These are phyloP conservation scores for Thamnophis sirtalis DNA, from an alignment of 2,113 vertebrate species.

Conservation along the genomic window DNA sequence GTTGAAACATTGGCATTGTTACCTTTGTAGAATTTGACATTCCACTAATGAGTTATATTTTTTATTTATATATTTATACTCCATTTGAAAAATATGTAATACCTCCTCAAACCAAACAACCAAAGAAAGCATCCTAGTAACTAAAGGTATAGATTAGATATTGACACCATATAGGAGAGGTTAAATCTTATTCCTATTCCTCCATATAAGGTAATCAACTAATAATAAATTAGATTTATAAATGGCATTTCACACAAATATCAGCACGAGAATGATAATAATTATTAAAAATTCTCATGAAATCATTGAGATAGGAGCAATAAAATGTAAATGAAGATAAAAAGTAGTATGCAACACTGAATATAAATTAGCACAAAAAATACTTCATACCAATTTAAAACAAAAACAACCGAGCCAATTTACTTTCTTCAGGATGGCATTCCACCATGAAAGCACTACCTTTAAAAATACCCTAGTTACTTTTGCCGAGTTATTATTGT, in stretches of 20 bases:
- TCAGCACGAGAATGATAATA: background rate
- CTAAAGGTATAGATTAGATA: slow-evolving; percentile 1
- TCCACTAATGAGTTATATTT: background rate
- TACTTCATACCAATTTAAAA: background rate
- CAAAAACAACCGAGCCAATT: background rate
- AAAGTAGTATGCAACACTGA: background rate
- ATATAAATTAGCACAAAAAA: background rate
- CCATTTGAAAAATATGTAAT: slow-evolving; percentile 28
- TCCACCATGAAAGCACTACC: background rate
- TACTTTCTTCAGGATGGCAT: background rate
- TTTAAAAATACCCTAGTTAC: background rate
- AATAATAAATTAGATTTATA: background rate
- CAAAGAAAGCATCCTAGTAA: background rate
- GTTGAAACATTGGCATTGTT: background rate
- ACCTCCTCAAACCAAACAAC: slow-evolving; percentile 19
- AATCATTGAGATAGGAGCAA: background rate
- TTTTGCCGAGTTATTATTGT: background rate
- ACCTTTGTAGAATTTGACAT: background rate
- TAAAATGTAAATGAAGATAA: background rate
- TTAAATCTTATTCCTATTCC: too few species aligned
- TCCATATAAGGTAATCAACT: background rate
- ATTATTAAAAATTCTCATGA: background rate
- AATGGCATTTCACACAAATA: background rate
- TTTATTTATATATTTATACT: background rate
- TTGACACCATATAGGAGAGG: background rate